Evolutionary conservation across 2,888 invertebrate genomes (phyloP).

Genomic region (Nasonovia ribisnigri): DNA sequence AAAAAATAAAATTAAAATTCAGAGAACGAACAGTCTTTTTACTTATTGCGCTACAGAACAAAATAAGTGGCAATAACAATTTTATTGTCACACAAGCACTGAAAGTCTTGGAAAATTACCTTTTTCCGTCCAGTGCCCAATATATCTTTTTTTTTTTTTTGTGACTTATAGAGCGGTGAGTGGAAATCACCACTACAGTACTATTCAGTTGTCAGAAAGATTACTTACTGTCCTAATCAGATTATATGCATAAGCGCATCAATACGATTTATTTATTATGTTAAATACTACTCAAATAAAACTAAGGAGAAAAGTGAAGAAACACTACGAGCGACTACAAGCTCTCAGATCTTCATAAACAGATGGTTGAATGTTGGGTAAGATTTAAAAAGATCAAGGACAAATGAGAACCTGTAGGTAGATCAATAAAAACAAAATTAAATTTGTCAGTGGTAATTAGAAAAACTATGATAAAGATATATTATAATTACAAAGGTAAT

Average conservation of each 20-base stretch:
- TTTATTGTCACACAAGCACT: neutral
- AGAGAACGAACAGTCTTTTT: neutral
- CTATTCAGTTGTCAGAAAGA: neutral
- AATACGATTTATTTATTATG: neutral
- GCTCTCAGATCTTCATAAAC: neutral
- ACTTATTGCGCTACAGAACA: neutral
- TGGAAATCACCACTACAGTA: neutral
- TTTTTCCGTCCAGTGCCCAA: neutral
- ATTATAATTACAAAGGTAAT: neutral
- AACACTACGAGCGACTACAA: neutral
- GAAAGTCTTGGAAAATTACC: neutral
- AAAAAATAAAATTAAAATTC: neutral
- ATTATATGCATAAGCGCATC: neutral
- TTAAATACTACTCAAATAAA: neutral
- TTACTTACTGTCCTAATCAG: neutral
- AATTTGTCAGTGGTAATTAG: neutral
- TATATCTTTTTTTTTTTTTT: neutral
- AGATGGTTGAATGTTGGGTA: neutral
- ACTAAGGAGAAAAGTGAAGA: neutral
- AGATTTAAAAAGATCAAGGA: neutral
- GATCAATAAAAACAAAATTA: neutral
- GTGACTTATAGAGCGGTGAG: too few species aligned
- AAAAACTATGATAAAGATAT: neutral
- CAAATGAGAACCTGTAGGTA: neutral
- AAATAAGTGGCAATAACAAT: neutral